Evolutionary conservation across 2,888 invertebrate genomes (phyloP), one percentile per base, ranked within the genome.

Genomic region (Drosophila mettleri): DNA sequence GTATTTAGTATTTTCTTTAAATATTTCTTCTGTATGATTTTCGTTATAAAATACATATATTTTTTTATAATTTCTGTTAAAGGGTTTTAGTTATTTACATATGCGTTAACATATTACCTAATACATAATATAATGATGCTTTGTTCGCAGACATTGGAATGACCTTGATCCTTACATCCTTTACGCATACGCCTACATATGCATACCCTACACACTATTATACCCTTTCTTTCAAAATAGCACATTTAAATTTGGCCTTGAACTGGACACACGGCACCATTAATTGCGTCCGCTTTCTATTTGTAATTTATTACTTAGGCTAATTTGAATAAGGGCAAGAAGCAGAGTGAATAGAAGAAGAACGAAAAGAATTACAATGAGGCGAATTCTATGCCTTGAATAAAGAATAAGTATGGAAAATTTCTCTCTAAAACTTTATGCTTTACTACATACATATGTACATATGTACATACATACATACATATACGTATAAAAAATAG

Each of bases 231-330:
- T 41, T 20, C 22, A 34, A 49, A 22, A 16, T 22, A n/a, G 52
- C 33, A 61, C 59, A 45, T 38, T 69, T 60, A 46, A 38, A 51
- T 29, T 27, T 39, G 74, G 46, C 77, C 77, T 77, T 77, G 81
- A 73, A 46, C 38, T 29, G 39, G 43, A 20, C 48, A 63, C 33
- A 29, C 63, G 39, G 63, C 48, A 33, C 22, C 16, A 65, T 65
- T 53, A 65, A 46, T 46, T 53, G 52, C 33, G 27, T 27, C 39
- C 62, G 62, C 61, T 62, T 62, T 63, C 62, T 63, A 63, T 41
- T 63, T 24, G 33, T 34, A 63, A 34, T 49, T 49, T 41, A 29
- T 63, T 41, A 34, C 14, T 33, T n/a, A 4, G 33, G 14, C 33
- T 39, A 41, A 41, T 63, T 63, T 63, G 63, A 63, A 63, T 63